These are phyloP conservation scores for Eriocheir sinensis DNA, from an alignment of 1,140 invertebrate genomes.

Conservation along the genomic window DNA sequence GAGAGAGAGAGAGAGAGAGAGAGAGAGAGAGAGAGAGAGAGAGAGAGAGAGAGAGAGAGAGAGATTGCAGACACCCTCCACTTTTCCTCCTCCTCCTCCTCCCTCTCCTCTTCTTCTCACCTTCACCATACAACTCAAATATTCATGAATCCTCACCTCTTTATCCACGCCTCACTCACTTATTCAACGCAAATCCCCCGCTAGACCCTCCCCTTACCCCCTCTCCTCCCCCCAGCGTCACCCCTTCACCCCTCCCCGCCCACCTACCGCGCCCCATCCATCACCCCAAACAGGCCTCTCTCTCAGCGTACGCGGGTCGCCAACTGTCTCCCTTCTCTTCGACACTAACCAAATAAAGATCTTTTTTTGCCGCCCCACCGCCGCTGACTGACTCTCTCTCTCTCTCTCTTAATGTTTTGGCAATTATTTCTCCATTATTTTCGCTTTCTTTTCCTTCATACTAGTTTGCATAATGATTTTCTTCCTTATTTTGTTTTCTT, in stretches of 20 bases:
- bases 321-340: slow-evolving; percentile 51
- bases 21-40: neutral
- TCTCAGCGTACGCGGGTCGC: neutral
- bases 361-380: neutral
- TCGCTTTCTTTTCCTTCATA: neutral
- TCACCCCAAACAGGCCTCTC: neutral
- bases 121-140: slow-evolving; percentile 6
- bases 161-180: slow-evolving; percentile 27
- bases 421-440: neutral
- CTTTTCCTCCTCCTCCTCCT: neutral
- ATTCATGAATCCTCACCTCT: slow-evolving; percentile 41
- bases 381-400: neutral
- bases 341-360: slow-evolving; percentile 48
- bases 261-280: neutral
- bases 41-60: slow-evolving; percentile 33
- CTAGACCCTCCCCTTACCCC: neutral
- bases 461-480: neutral
- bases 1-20: neutral
- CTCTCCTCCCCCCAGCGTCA: neutral
- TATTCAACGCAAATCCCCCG: neutral
- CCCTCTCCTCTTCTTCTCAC: neutral
- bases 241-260: slow-evolving; percentile 7
- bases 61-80: neutral
- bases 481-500: neutral
- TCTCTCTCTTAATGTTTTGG: neutral